These are phyloP conservation scores for Hemistola chrysoprasaria DNA, from an alignment of 2,888 invertebrate species.

Conservation along the genomic window DNA sequence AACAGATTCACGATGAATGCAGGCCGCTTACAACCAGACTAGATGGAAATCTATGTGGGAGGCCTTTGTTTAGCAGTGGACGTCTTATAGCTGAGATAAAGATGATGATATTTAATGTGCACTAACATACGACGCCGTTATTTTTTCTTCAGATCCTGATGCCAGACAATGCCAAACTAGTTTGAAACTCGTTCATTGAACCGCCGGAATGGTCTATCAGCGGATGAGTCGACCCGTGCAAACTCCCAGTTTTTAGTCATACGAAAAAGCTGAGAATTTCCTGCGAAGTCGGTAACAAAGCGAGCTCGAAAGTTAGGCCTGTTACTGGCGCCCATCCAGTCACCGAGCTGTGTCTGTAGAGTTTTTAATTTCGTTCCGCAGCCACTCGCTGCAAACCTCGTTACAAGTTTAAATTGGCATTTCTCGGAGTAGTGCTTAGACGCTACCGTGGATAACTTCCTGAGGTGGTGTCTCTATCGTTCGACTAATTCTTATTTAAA, in stretches of 20 bases:
- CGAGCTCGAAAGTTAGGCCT: constrained; percentile 72
- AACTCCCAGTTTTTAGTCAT: constrained; percentile 19
- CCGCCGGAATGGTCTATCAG: constrained; percentile 14
- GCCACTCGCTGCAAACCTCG: constrained; percentile 78
- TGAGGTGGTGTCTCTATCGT: constrained; percentile 56
- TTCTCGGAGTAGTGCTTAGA: constrained; percentile 77
- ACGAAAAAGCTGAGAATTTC: constrained; percentile 18
- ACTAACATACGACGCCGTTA: neutral
- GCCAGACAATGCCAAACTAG: constrained; percentile 6
- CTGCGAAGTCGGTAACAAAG: constrained; percentile 63
- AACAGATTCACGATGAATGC: too few species aligned
- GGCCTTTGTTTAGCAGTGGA: too few species aligned
- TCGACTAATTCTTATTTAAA: constrained; percentile 72
- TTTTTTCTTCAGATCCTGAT: neutral
- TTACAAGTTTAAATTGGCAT: constrained; percentile 82
- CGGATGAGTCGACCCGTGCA: constrained; percentile 15
- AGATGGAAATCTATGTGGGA: too few species aligned
- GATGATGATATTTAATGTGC: too few species aligned
- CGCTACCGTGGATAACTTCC: constrained; percentile 61
- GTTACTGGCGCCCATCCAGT: constrained; percentile 62
- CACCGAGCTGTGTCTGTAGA: constrained; percentile 54
- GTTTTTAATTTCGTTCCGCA: constrained; percentile 78
- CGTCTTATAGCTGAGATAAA: too few species aligned
- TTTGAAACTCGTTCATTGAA: constrained; percentile 12
- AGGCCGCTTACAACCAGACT: too few species aligned